These are phyloP conservation scores for Saturnia pavonia DNA, from an alignment of 2,888 invertebrate genomes.

Conservation along the genomic window DNA sequence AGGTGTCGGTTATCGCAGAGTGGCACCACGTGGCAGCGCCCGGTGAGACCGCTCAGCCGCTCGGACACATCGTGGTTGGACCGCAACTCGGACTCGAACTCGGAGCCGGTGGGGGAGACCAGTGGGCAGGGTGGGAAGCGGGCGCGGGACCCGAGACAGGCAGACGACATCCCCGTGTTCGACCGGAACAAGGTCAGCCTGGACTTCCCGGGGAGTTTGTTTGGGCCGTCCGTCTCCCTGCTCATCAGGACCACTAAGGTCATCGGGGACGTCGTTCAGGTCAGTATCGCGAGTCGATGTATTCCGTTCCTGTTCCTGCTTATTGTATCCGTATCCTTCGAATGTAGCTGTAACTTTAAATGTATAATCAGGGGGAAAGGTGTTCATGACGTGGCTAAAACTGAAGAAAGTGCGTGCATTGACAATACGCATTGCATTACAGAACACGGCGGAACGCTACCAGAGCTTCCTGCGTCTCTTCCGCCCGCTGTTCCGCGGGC, in stretches of 20 bases:
- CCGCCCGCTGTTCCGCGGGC: constrained; percentile 87
- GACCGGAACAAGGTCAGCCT: constrained; percentile 85
- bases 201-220: constrained; percentile 84
- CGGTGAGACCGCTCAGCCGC: constrained; percentile 26
- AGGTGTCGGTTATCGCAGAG: constrained; percentile 36
- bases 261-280: constrained; percentile 85
- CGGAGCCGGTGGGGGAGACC: constrained; percentile 29
- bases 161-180: constrained; percentile 83
- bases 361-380: too few relatives aligned
- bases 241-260: constrained; percentile 85
- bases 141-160: constrained; percentile 41
- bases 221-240: constrained; percentile 85
- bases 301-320: too few relatives aligned
- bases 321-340: too few relatives aligned
- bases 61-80: constrained; percentile 34
- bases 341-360: too few relatives aligned
- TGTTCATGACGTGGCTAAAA: too few relatives aligned
- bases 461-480: constrained; percentile 87
- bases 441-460: constrained; percentile 90
- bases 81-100: constrained; percentile 25
- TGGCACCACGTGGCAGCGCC: constrained; percentile 59
- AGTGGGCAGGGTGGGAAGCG: not conserved
- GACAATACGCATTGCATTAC: constrained; percentile 50
- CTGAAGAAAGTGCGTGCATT: not conserved
- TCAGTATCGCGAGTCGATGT: constrained; percentile 40